Evolutionary conservation across 2,797 vertebrate species (phyloP).

Genomic region (Sus cebifrons): DNA sequence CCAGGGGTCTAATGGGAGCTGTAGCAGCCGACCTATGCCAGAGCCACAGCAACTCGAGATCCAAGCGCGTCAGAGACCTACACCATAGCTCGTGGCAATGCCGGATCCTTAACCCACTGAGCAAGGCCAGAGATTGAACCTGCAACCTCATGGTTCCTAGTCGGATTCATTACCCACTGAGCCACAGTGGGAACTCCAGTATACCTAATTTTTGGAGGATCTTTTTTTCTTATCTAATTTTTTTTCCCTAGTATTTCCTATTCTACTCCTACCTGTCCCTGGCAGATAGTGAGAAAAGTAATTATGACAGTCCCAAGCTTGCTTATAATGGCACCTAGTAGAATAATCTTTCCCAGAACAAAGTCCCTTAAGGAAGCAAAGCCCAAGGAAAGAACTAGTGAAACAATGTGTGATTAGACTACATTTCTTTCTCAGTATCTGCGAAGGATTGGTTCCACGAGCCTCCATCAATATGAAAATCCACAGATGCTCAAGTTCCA

Average conservation of each 20-base stretch:
- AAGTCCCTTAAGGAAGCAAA: constrained; percentile 30
- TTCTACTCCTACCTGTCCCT: background rate
- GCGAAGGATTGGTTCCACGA: background rate
- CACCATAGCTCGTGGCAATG: no score
- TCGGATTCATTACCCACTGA: no score
- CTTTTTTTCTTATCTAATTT: background rate
- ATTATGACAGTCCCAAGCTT: background rate
- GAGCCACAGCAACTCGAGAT: no score
- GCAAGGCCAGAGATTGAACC: no score
- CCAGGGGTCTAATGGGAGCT: no score
- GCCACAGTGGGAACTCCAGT: no score
- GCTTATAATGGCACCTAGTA: background rate
- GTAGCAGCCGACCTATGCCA: no score
- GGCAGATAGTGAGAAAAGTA: background rate
- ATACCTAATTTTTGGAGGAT: background rate
- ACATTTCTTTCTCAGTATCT: background rate
- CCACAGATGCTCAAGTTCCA: background rate
- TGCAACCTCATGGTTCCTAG: no score
- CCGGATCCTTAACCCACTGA: no score
- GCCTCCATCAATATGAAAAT: background rate
- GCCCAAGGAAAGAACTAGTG: background rate
- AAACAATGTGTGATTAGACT: background rate
- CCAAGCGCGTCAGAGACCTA: no score
- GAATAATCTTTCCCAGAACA: background rate
- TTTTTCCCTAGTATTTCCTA: background rate